These are phyloP conservation scores for Cercopithecus mona DNA, from an alignment of 2,113 vertebrate species.

Conservation along the genomic window DNA sequence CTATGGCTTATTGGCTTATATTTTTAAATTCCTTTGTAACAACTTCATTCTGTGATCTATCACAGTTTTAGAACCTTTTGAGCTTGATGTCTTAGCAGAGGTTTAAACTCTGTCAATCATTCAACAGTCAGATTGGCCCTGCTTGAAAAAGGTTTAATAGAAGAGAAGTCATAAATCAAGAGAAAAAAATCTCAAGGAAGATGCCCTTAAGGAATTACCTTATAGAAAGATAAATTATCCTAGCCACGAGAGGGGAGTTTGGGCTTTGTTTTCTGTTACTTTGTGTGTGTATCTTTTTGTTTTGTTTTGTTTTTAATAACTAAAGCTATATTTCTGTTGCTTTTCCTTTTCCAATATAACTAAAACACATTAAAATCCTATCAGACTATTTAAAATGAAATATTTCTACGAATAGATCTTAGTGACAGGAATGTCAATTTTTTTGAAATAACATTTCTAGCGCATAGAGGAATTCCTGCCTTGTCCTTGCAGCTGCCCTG, in stretches of 20 bases:
- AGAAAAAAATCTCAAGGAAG: constrained; percentile 43
- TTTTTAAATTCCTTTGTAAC: constrained; percentile 68
- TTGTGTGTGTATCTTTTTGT: background rate
- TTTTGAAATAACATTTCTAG: constrained; percentile 37
- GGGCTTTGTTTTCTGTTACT: background rate
- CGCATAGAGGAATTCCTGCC: background rate
- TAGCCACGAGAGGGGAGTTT: background rate
- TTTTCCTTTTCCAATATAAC: background rate
- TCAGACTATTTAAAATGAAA: background rate
- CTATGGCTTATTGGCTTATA: constrained; percentile 59
- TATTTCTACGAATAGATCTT: constrained; percentile 34
- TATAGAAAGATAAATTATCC: constrained; percentile 59
- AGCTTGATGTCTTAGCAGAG: constrained; percentile 65
- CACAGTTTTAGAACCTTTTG: constrained; percentile 43
- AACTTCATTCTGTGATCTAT: constrained; percentile 61
- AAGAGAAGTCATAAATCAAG: constrained; percentile 62
- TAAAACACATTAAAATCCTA: constrained; percentile 36
- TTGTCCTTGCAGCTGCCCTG: background rate
- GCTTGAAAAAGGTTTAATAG: constrained; percentile 58
- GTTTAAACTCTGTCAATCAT: constrained; percentile 72
- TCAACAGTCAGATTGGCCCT: constrained; percentile 45
- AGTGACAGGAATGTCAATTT: background rate
- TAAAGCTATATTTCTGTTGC: background rate
- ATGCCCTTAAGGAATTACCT: constrained; percentile 49
- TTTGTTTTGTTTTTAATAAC: constrained; percentile 27